Conservation (phyloP, 2,888 invertebrate genomes). For the Drosophila niveifrons region DNA sequence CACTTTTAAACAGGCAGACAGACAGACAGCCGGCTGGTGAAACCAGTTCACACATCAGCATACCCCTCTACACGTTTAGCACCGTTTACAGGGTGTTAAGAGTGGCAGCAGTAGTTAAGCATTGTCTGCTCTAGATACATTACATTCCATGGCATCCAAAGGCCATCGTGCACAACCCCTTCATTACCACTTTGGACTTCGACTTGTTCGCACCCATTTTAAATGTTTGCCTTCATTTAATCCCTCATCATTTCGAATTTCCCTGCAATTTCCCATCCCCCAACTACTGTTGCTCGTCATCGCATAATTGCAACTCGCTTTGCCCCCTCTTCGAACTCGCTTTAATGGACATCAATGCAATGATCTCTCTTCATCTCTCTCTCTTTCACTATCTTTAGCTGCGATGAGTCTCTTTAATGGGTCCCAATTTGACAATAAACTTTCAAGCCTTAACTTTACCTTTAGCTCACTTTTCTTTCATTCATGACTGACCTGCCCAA, state of each 20-base stretch:
- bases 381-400: neutral
- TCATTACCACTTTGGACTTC: constrained; percentile 48
- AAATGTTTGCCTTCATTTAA: constrained; percentile 46
- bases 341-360: constrained; percentile 35
- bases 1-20: neutral
- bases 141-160: constrained; percentile 12
- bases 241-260: constrained; percentile 52
- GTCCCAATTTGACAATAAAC: constrained; percentile 32
- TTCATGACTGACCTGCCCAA: constrained; percentile 20
- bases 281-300: neutral
- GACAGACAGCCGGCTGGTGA: neutral
- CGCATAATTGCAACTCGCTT: constrained; percentile 43
- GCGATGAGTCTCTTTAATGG: constrained; percentile 27
- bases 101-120: constrained; percentile 35
- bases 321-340: neutral
- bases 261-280: constrained; percentile 45
- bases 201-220: constrained; percentile 61
- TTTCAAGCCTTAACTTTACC: neutral
- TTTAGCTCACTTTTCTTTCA: neutral
- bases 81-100: neutral
- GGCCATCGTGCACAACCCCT: constrained; percentile 29
- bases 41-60: neutral
- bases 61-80: too few relatives aligned
- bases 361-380: constrained; percentile 24
- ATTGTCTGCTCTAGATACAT: constrained; percentile 40